These are phyloP conservation scores for Erebia ligea DNA, from an alignment of 2,888 invertebrate genomes.

Conservation along the genomic window DNA sequence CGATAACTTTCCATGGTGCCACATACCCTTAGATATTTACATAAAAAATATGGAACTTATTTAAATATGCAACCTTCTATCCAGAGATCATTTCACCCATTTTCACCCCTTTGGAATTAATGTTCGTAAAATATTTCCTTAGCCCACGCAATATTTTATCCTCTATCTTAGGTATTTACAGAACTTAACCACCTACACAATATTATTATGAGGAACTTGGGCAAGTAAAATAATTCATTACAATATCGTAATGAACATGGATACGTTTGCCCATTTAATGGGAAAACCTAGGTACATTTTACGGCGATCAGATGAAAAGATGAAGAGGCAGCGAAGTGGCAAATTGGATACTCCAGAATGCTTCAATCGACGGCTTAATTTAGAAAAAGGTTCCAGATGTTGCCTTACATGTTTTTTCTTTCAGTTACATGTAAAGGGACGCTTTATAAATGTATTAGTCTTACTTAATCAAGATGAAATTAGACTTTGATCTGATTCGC, in stretches of 20 bases:
- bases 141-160: too few relatives aligned
- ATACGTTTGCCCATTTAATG: slow-evolving; percentile 17
- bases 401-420: slow-evolving; percentile 27
- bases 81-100: too few relatives aligned
- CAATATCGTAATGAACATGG: neutral
- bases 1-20: too few relatives aligned
- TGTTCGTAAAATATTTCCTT: too few relatives aligned
- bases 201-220: too few relatives aligned
- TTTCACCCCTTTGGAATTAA: too few relatives aligned
- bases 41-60: too few relatives aligned
- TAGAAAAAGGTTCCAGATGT: slow-evolving; percentile 41
- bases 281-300: slow-evolving; percentile 24
- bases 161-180: too few relatives aligned
- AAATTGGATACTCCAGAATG: slow-evolving; percentile 59
- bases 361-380: slow-evolving; percentile 61
- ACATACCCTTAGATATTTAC: too few relatives aligned
- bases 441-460: slow-evolving; percentile 10
- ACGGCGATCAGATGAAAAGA: slow-evolving; percentile 31
- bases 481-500: slow-evolving; percentile 10
- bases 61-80: too few relatives aligned
- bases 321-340: slow-evolving; percentile 48
- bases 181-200: too few relatives aligned
- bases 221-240: neutral
- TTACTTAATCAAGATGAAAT: slow-evolving; percentile 11
- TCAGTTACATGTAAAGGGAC: neutral